These are phyloP conservation scores for Pelmatolapia mariae DNA, from an alignment of 2,113 vertebrate species.

Conservation along the genomic window DNA sequence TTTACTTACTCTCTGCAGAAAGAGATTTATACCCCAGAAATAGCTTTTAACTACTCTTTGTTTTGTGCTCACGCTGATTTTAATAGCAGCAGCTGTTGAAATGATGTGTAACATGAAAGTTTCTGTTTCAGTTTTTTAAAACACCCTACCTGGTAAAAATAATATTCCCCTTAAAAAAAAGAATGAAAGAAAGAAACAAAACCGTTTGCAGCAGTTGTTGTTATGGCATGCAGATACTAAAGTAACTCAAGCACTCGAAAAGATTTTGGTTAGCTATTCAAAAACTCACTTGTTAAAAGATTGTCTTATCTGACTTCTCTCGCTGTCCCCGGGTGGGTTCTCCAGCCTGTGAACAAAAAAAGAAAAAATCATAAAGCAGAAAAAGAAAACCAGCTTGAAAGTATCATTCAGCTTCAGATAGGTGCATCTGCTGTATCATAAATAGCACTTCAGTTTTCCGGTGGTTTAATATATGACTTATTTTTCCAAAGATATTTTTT, in stretches of 20 bases:
- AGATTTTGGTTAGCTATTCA: neutral
- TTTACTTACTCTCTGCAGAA: accelerated
- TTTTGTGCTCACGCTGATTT: neutral
- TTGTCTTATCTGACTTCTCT: constrained; percentile 55
- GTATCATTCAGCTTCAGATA: neutral
- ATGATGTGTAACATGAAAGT: neutral
- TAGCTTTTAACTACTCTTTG: neutral
- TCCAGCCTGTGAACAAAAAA: constrained; percentile 53
- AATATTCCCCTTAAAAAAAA: neutral
- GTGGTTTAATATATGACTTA: neutral
- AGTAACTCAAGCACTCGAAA: neutral
- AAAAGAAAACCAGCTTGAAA: neutral
- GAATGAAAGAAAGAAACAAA: neutral
- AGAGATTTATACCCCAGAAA: neutral
- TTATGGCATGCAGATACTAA: neutral
- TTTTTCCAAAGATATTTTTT: neutral
- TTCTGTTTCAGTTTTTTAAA: neutral
- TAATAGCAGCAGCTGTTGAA: neutral
- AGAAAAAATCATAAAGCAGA: neutral
- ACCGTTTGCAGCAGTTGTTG: neutral
- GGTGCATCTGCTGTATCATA: neutral
- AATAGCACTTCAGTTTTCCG: neutral
- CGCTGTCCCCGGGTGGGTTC: constrained; percentile 61
- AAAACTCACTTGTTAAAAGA: constrained; percentile 70
- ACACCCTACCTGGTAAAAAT: neutral